A percentile compares a stretch with the other conserved stretches of the same genome.
Conservation (phyloP, 2,888 invertebrate genomes). For the Elmis aenea region DNA sequence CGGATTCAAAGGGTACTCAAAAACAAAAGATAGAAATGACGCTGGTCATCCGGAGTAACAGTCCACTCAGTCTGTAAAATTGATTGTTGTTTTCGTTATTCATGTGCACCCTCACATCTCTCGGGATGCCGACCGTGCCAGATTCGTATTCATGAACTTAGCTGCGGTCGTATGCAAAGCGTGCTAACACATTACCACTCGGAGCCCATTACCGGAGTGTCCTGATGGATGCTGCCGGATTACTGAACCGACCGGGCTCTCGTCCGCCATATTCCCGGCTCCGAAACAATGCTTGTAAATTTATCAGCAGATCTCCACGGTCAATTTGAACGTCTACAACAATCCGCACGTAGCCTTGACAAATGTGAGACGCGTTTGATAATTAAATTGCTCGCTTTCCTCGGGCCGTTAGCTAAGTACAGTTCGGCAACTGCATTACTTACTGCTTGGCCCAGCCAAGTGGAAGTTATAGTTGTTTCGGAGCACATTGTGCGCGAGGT, state of each 20-base stretch:
- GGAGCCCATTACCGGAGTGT: slow-evolving; percentile 20
- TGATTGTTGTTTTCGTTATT: slow-evolving; percentile 47
- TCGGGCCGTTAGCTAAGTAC: slow-evolving; percentile 24
- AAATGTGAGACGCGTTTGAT: slow-evolving; percentile 43
- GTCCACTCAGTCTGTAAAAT: slow-evolving; percentile 37
- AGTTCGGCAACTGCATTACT: slow-evolving; percentile 24
- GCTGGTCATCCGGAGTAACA: slow-evolving; percentile 40
- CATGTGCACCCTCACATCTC: slow-evolving; percentile 27
- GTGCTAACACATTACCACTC: slow-evolving; percentile 23
- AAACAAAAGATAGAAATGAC: slow-evolving; percentile 44
- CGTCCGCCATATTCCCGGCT: slow-evolving; percentile 16
- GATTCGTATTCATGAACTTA: slow-evolving; percentile 24
- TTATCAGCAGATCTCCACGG: slow-evolving; percentile 42
- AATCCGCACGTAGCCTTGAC: slow-evolving; percentile 38
- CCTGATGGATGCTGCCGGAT: slow-evolving; percentile 29
- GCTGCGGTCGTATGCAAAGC: slow-evolving; percentile 26
- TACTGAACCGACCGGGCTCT: slow-evolving; percentile 19
- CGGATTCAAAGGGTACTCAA: slow-evolving; percentile 40
- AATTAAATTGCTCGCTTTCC: slow-evolving; percentile 38
- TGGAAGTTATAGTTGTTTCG: slow-evolving; percentile 38
- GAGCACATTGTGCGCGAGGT: slow-evolving; percentile 37
- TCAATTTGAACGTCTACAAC: slow-evolving; percentile 41
- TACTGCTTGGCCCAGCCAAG: slow-evolving; percentile 29
- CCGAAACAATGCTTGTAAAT: slow-evolving; percentile 32
- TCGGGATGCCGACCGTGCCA: slow-evolving; percentile 3